Conservation (phyloP, 2,888 invertebrate species). For the Lysandra bellargus region DNA sequence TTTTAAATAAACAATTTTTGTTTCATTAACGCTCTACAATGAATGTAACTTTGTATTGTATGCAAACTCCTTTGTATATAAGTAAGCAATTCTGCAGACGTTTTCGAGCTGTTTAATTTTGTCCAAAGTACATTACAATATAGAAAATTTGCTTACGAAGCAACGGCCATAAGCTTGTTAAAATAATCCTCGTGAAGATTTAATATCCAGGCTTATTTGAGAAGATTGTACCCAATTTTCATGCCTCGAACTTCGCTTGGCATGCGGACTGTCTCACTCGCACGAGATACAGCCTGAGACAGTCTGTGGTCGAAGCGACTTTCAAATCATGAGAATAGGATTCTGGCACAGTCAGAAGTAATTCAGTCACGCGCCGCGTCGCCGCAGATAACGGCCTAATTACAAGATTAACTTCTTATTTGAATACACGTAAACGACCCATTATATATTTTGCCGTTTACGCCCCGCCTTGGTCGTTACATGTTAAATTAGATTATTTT, state of each 20-base stretch:
- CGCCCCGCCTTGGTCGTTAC: not conserved
- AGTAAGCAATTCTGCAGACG: not conserved
- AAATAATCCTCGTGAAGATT: not conserved
- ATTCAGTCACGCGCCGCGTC: slow-evolving; percentile 11
- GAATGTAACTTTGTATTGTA: no score
- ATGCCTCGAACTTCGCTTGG: not conserved
- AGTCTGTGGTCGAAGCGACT: not conserved
- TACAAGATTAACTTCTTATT: slow-evolving; percentile 16
- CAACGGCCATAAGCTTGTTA: not conserved
- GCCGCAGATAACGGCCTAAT: not conserved
- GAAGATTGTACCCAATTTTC: not conserved
- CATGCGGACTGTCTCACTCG: not conserved
- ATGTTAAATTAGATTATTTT: not conserved
- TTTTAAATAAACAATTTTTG: no score
- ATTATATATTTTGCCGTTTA: not conserved
- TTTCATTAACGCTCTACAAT: no score
- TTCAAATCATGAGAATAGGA: not conserved
- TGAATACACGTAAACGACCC: not conserved
- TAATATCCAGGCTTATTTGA: not conserved
- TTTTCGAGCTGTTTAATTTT: not conserved
- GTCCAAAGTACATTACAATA: not conserved
- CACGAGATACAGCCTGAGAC: not conserved
- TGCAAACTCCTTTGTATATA: no score
- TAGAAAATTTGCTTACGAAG: not conserved
- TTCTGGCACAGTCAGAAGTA: not conserved